A percentile compares a stretch with the other conserved stretches of the same genome.
phyloP scores from a whole-genome alignment of 2,888 invertebrate genomes.

The Ormyrus thymus region DNA sequence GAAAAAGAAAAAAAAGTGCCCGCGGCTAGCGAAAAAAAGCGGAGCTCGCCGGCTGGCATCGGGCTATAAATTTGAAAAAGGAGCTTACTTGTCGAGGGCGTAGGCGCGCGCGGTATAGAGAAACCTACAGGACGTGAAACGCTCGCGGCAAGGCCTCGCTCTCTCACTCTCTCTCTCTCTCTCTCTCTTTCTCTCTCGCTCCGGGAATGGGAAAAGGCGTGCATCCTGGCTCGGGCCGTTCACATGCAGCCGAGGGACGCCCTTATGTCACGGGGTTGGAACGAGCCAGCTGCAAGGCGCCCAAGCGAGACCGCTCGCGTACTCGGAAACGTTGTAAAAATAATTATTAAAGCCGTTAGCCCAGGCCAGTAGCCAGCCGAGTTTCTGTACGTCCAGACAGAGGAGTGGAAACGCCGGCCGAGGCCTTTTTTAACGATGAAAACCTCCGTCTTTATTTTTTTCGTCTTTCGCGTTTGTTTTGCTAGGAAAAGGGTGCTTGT shows the following conservation, averaged over 20 bases:
- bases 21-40: background rate
- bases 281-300: constrained; percentile 74
- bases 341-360: constrained; percentile 75
- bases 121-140: background rate
- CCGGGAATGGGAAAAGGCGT: constrained; percentile 65
- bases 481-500: background rate
- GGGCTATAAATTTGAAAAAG: constrained; percentile 4
- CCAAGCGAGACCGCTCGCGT: constrained; percentile 71
- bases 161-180: background rate
- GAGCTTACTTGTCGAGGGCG: background rate
- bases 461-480: constrained; percentile 12
- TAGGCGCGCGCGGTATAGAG: constrained; percentile 9
- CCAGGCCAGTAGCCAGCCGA: constrained; percentile 55
- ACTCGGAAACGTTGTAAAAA: constrained; percentile 75
- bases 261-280: constrained; percentile 72
- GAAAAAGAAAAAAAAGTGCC: background rate
- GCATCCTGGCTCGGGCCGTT: constrained; percentile 68
- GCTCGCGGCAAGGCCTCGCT: background rate
- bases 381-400: too few species aligned
- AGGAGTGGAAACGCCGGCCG: too few species aligned
- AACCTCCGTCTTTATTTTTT: constrained; percentile 29
- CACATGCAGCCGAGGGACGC: constrained; percentile 65
- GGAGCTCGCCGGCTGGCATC: background rate
- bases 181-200: constrained; percentile 5
- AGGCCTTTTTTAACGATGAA: too few species aligned